Evolutionary conservation across 2,888 invertebrate species (phyloP).

Genomic region (Campoplex capitator): DNA sequence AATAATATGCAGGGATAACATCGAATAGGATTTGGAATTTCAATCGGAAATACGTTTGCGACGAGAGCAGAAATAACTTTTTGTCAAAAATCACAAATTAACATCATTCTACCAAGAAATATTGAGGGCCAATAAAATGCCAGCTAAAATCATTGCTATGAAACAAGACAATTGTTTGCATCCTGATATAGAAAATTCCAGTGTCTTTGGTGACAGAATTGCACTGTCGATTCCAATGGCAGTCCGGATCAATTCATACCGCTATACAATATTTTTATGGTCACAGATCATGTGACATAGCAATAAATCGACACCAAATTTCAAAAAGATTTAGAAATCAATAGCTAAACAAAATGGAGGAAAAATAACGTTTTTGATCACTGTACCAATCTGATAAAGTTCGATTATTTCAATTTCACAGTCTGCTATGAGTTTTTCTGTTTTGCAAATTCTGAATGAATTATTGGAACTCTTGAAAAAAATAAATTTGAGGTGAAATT

Average conservation of each 20-base stretch:
- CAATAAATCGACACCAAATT: not conserved
- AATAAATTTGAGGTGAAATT: not conserved
- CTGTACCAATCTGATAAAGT: not conserved
- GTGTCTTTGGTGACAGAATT: not conserved
- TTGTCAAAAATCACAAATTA: not conserved
- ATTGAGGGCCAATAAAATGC: not conserved
- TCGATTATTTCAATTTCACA: not conserved
- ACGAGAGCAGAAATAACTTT: not conserved
- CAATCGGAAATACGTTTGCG: not conserved
- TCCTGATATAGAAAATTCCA: not conserved
- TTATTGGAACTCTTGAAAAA: not conserved
- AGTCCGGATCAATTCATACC: not conserved
- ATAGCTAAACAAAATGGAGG: not conserved
- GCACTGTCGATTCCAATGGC: not conserved
- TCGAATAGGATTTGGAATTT: not conserved
- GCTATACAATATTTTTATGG: not conserved
- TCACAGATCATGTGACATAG: no score
- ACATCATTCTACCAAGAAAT: not conserved
- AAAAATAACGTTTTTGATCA: not conserved
- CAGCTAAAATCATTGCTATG: not conserved
- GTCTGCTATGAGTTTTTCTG: not conserved
- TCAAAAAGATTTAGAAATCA: not conserved
- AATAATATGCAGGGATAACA: not conserved
- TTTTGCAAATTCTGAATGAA: not conserved
- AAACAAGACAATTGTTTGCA: not conserved